Evolutionary conservation across 2,888 invertebrate genomes (phyloP).

Genomic region (Eucera pruinosa): DNA sequence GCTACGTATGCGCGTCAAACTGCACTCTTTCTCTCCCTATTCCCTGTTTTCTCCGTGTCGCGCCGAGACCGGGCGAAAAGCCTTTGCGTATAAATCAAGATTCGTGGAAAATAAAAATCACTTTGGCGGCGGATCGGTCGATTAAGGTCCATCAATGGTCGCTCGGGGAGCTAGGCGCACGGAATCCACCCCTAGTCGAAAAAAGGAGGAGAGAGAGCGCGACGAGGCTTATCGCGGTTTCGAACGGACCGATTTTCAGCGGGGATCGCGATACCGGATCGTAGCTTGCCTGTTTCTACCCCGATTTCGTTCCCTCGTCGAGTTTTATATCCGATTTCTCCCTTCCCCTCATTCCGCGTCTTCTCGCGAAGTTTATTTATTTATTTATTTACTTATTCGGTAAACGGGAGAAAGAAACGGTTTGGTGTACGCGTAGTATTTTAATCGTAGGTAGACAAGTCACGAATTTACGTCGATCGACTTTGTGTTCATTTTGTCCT

Average conservation of each 20-base stretch:
- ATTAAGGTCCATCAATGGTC: constrained; percentile 83
- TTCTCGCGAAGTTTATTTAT: too few relatives aligned
- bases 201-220: constrained; percentile 16
- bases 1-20: constrained; percentile 48
- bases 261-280: constrained; percentile 58
- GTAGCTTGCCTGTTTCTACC: constrained; percentile 61
- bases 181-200: not conserved
- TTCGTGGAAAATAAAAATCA: constrained; percentile 84
- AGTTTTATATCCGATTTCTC: constrained; percentile 44
- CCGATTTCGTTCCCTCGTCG: constrained; percentile 63
- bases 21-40: constrained; percentile 56
- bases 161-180: constrained; percentile 74
- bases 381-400: too few relatives aligned
- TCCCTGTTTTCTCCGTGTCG: constrained; percentile 7
- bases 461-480: too few relatives aligned
- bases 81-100: constrained; percentile 81
- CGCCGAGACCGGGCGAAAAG: constrained; percentile 19
- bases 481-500: too few relatives aligned
- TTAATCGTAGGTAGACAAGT: too few relatives aligned
- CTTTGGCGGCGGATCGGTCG: constrained; percentile 83
- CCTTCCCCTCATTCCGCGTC: not conserved
- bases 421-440: too few relatives aligned
- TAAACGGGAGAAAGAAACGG: too few relatives aligned
- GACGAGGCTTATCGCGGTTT: constrained; percentile 79
- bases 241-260: constrained; percentile 73